A percentile compares a stretch with the other conserved stretches of the same genome.
Evolutionary conservation across 23 tunicate genomes (phyloP).

Genomic region (Trididemnum miniatum): DNA sequence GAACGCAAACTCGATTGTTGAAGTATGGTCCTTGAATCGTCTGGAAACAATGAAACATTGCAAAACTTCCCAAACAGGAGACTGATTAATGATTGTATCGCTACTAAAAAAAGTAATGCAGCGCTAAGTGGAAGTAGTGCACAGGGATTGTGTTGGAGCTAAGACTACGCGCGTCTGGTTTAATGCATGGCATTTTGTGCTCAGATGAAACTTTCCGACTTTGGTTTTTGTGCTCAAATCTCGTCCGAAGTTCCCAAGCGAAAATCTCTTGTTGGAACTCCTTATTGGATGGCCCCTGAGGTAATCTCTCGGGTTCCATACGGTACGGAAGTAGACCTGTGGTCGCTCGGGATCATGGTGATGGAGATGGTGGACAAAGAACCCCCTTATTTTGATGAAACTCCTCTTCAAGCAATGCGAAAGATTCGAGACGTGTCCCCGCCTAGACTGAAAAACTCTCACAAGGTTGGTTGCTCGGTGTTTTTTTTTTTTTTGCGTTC

Average conservation of each 20-base stretch:
- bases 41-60: no score
- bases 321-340: slow-evolving; percentile 96
- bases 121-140: no score
- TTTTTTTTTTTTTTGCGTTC: no score
- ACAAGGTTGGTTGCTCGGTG: slow-evolving; percentile 56
- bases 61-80: no score
- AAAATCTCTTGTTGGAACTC: slow-evolving; percentile 97
- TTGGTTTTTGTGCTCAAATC: slow-evolving; percentile 99
- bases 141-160: no score
- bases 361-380: slow-evolving; percentile 99
- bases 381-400: slow-evolving; percentile 96
- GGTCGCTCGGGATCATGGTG: slow-evolving; percentile 99
- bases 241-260: slow-evolving; percentile 90
- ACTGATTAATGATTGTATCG: no score
- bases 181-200: no score
- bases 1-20: no score
- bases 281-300: slow-evolving; percentile 99
- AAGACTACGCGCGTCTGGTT: no score
- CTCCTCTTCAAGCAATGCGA: slow-evolving; percentile 93
- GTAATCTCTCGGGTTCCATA: slow-evolving; percentile 88
- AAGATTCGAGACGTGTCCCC: slow-evolving; percentile 82
- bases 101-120: no score
- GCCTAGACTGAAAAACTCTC: slow-evolving; percentile 69
- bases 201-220: slow-evolving; percentile 95
- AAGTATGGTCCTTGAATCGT: no score